phyloP scores from a whole-genome alignment of 2,888 invertebrate genomes.

The Eristalinus aeneus region DNA sequence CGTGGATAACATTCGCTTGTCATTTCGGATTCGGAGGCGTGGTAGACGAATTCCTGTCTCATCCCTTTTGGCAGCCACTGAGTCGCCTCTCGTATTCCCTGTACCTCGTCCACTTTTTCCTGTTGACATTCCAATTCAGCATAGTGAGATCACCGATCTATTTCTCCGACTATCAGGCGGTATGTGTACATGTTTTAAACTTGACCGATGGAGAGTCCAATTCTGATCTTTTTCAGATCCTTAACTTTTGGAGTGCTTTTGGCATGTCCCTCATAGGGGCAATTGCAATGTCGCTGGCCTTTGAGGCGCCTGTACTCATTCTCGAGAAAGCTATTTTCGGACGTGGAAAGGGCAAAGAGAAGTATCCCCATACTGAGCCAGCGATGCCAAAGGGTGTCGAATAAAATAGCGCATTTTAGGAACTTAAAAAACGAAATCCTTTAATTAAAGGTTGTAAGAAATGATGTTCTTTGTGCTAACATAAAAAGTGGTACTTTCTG shows the following conservation, averaged over 20 bases:
- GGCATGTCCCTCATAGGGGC: slow-evolving; percentile 71
- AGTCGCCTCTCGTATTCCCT: slow-evolving; percentile 65
- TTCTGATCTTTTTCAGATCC: slow-evolving; percentile 49
- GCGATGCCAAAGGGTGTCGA: no score
- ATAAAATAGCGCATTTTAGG: no score
- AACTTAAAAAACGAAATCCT: no score
- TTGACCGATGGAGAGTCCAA: background rate
- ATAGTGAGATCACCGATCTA: slow-evolving; percentile 29
- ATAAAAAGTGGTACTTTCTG: no score
- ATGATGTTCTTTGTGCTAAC: no score
- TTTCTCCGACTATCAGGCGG: slow-evolving; percentile 54
- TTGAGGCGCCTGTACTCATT: no score
- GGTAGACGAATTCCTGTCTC: no score
- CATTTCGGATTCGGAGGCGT: no score
- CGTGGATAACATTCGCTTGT: no score
- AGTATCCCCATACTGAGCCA: no score
- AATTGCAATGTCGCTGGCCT: slow-evolving; percentile 74
- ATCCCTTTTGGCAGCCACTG: slow-evolving; percentile 70
- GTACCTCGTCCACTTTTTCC: slow-evolving; percentile 65
- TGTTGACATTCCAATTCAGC: slow-evolving; percentile 48
- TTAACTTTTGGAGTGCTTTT: slow-evolving; percentile 52
- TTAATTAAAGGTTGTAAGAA: no score
- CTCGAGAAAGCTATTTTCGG: slow-evolving; percentile 20
- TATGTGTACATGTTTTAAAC: slow-evolving; percentile 14
- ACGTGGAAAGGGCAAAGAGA: background rate